phyloP scores from a whole-genome alignment of 2,888 invertebrate species.

The Scrobipalpa atriplicella region DNA sequence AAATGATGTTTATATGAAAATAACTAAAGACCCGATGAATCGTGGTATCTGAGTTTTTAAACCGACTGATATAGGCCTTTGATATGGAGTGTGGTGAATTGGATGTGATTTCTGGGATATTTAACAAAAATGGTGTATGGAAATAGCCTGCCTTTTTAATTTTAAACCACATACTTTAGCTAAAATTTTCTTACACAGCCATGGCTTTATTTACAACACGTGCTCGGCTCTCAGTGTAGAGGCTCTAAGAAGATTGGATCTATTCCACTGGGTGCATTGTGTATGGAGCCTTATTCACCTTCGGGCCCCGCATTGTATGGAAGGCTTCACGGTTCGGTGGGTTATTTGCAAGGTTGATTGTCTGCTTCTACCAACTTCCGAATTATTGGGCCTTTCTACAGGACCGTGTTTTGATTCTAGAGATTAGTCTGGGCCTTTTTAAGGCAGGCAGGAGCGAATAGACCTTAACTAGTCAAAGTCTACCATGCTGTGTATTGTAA shows the following conservation, averaged over 20 bases:
- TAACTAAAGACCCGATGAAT: no score
- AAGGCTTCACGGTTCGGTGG: conserved; percentile 1
- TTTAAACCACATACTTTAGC: background rate
- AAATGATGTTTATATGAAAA: no score
- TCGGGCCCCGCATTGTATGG: background rate
- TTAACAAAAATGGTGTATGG: background rate
- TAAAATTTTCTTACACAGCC: background rate
- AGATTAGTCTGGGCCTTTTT: no score
- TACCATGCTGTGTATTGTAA: no score
- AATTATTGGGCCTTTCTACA: background rate
- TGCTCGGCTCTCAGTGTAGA: background rate
- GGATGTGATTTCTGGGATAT: no score
- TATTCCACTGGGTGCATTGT: conserved; percentile 15
- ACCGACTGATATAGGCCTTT: no score
- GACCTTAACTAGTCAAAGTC: no score
- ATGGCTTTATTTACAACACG: conserved; percentile 13
- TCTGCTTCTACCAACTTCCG: background rate
- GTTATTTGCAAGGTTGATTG: conserved; percentile 23
- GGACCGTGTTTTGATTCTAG: no score
- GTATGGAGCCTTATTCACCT: conserved; percentile 1
- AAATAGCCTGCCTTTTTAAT: background rate
- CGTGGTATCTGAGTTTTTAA: no score
- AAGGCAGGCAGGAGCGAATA: no score
- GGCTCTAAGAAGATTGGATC: conserved; percentile 17
- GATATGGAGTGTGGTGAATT: no score